Evolutionary conservation across 2,797 vertebrate species (phyloP), one percentile per base, ranked within the genome.

Genomic region (Lepilemur ruficaudatus): DNA sequence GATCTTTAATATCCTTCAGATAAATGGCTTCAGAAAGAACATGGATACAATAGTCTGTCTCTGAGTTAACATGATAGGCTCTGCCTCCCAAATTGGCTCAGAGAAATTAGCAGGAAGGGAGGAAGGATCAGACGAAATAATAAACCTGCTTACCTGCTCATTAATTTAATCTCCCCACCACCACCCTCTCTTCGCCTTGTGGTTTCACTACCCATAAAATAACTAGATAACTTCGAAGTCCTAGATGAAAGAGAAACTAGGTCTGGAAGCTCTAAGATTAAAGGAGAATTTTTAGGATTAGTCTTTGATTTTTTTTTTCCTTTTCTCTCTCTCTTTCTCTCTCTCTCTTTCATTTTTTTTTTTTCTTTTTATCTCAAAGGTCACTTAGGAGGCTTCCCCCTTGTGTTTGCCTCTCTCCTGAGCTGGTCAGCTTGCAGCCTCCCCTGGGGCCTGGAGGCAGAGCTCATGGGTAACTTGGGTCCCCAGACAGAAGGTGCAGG

Each of bases 111-210:
- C 97, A 97, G 95, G 98, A 98, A 98, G 98, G 97, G 98, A 98
- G 97, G 97, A 98, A 96, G 97, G 98, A 98, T 98, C 98, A 98
- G 98, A 98, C 12, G n/a, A 98, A 98, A 98, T 98, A 97, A 98
- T 98, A 98, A 98, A 98, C 98, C 98, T 93, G 98, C 98, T 98
- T 98, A 98, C 98, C 98, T 98, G 98, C 98, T 98, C 98, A 98
- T 98, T 98, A 98, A 98, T 97, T 98, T 98, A 98, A 98, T 98
- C 97, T 97, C 93, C 87, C 90, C 89, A 52, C 94, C 95, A 85
- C 94, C 92, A 88, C 81, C 96, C 93, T 89, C 90, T 95, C 87
- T 84, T 96, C 4, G 92, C 96, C 97, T 92, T 28, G 86, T 91
- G 97, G 94, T 97, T 97, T 98, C 97, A 76, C 18, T 94, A 95